Percentiles rank a stretch among this genome's conserved stretches.
Evolutionary conservation across 92 coral and sea anemone species (phyloP).

Genomic region (Palythoa grandis): DNA sequence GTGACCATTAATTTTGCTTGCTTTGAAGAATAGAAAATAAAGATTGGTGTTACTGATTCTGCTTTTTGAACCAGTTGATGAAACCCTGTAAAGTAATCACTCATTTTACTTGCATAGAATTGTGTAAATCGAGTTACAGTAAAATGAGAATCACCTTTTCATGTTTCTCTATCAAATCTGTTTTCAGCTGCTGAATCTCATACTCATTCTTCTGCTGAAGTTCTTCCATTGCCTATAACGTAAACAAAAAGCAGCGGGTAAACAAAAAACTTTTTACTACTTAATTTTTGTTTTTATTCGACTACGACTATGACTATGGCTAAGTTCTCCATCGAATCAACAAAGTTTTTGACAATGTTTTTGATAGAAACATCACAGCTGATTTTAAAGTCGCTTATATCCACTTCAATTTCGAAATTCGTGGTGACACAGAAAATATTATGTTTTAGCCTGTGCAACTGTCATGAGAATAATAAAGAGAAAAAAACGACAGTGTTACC

Average conservation of each 20-base stretch:
- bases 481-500: slow-evolving; percentile 46
- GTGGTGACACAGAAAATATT: neutral
- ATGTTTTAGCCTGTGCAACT: neutral
- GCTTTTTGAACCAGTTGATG: too few species aligned
- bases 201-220: slow-evolving; percentile 88
- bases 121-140: neutral
- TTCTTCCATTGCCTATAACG: slow-evolving; percentile 77
- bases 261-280: neutral
- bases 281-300: too few species aligned
- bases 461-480: neutral
- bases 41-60: too few species aligned
- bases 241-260: neutral
- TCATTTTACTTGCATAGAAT: neutral
- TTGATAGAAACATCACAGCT: too few species aligned
- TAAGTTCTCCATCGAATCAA: too few species aligned
- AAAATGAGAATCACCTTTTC: slow-evolving; percentile 64
- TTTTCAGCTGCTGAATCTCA: slow-evolving; percentile 88
- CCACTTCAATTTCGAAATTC: too few species aligned
- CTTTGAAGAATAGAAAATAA: too few species aligned
- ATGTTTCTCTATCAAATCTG: slow-evolving; percentile 89
- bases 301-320: too few species aligned
- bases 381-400: too few species aligned
- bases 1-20: too few species aligned
- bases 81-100: too few species aligned
- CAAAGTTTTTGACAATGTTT: too few species aligned